These are phyloP conservation scores for Alloplasta piceator DNA, from an alignment of 2,888 invertebrate genomes.

Conservation along the genomic window DNA sequence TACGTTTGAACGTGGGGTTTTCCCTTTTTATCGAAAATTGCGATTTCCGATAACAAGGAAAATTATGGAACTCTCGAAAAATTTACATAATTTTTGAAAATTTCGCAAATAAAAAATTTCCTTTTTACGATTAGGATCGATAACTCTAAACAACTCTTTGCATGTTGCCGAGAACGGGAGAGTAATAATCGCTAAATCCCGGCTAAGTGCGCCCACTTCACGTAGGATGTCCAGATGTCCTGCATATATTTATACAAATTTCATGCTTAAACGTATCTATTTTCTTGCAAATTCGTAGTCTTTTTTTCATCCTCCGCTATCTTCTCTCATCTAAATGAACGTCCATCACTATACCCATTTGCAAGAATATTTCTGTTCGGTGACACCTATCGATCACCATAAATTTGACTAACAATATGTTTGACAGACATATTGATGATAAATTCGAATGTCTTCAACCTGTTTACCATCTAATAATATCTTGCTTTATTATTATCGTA, in stretches of 20 bases:
- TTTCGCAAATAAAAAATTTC: no score
- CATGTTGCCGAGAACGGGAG: no score
- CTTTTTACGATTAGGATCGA: no score
- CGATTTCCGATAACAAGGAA: no score
- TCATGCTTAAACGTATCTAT: constrained; percentile 43
- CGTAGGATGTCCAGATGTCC: no score
- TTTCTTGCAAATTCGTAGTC: constrained; percentile 30
- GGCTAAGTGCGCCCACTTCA: no score
- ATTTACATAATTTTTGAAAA: no score
- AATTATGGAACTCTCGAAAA: no score
- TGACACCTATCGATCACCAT: constrained; percentile 56
- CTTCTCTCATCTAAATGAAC: constrained; percentile 45
- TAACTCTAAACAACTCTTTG: no score
- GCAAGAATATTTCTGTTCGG: constrained; percentile 60
- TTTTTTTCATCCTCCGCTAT: constrained; percentile 18
- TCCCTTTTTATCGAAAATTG: no score
- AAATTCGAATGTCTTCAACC: constrained; percentile 62
- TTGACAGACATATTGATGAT: constrained; percentile 58
- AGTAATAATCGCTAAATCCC: no score
- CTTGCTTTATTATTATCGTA: constrained; percentile 55
- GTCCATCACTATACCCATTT: constrained; percentile 56
- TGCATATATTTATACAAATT: not conserved
- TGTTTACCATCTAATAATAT: constrained; percentile 55
- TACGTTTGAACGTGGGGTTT: no score
- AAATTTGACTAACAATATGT: constrained; percentile 61